Evolutionary conservation across 2,888 invertebrate species (phyloP).

Genomic region (Sarcophaga variegata): DNA sequence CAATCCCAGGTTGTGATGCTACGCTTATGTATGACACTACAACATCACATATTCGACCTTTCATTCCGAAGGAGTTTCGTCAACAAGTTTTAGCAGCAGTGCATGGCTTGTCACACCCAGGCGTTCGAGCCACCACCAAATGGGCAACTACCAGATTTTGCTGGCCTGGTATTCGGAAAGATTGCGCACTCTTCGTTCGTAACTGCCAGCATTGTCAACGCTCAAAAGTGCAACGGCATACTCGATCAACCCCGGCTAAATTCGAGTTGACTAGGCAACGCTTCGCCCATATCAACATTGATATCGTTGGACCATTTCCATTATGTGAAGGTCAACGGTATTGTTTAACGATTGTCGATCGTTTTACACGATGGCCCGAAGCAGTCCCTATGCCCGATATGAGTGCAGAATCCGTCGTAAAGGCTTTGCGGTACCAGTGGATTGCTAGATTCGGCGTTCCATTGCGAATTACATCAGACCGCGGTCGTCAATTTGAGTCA

Average conservation of each 20-base stretch:
- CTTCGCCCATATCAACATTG: too few species aligned
- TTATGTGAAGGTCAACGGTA: too few species aligned
- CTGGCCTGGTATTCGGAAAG: background rate
- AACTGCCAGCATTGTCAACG: background rate
- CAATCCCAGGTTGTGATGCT: background rate
- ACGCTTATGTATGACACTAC: background rate
- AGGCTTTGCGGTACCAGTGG: background rate
- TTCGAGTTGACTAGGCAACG: background rate
- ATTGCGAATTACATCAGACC: conserved; percentile 21
- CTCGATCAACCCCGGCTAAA: background rate
- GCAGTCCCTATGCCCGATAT: too few species aligned
- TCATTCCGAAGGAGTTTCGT: conserved; percentile 24
- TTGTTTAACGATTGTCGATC: too few species aligned
- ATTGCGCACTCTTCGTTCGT: background rate
- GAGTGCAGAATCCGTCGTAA: too few species aligned
- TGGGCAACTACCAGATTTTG: background rate
- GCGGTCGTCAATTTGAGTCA: conserved; percentile 43
- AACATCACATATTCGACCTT: background rate
- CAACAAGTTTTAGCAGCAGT: conserved; percentile 2
- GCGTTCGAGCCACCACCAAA: background rate
- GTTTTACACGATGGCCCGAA: too few species aligned
- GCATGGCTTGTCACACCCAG: conserved; percentile 18
- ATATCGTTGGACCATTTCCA: too few species aligned
- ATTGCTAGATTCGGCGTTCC: background rate
- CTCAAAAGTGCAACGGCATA: too few species aligned